phyloP scores from a whole-genome alignment of 2,113 vertebrate genomes.

The Phoxinus phoxinus region DNA sequence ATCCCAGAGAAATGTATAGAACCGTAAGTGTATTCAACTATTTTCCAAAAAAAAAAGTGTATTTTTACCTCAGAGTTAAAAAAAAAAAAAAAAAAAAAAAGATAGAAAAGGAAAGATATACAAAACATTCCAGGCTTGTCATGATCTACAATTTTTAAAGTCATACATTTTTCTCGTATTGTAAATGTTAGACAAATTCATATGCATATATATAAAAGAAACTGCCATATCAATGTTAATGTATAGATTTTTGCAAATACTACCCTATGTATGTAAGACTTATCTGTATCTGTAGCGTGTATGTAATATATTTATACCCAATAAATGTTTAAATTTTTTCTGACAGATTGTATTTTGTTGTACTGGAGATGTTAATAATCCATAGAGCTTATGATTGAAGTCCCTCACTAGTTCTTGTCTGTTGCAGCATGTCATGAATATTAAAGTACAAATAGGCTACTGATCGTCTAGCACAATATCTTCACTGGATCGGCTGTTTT shows the following conservation, averaged over 20 bases:
- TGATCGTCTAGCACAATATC: background rate
- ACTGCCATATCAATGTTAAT: conserved; percentile 99
- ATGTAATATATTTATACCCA: conserved; percentile 99
- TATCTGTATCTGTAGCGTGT: conserved; percentile 99
- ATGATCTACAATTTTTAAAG: conserved; percentile 78
- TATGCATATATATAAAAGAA: conserved; percentile 99
- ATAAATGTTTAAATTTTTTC: conserved; percentile 99
- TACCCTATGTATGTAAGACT: conserved; percentile 99
- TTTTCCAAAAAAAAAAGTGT: conserved; percentile 80
- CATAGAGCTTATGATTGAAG: background rate
- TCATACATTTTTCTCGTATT: conserved; percentile 95
- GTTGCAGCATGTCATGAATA: background rate
- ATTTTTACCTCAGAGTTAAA: conserved; percentile 94
- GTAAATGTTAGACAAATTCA: conserved; percentile 99
- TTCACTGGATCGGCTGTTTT: background rate
- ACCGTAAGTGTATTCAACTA: conserved; percentile 89
- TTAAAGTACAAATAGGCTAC: background rate
- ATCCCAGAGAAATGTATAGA: conserved; percentile 81
- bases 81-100: conserved; percentile 66
- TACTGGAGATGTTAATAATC: background rate
- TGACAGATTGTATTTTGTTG: conserved; percentile 64
- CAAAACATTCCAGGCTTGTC: conserved; percentile 97
- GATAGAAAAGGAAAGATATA: conserved; percentile 41
- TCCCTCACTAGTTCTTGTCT: background rate
- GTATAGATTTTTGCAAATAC: conserved; percentile 99